Base-by-base conservation (phyloP, 2,888 invertebrate genomes). In the Acanthacorydalis orientalis region DNA sequence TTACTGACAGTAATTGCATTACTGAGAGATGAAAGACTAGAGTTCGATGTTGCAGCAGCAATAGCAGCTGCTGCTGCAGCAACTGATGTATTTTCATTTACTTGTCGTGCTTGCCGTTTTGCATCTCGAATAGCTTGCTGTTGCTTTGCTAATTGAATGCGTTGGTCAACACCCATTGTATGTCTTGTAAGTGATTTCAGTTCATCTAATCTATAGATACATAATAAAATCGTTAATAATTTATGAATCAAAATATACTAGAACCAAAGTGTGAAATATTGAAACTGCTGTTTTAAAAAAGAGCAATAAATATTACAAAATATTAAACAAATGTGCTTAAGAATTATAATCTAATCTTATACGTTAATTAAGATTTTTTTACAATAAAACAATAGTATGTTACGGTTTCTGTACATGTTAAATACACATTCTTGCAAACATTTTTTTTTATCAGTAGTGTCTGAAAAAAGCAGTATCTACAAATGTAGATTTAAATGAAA, bases 121-220 rank as follows among this genome's bases (percentile, higher is more conserved):
- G 87, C 87, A 57, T 87, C 85, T 46, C 80, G 69, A 48, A 77
- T 78, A 11, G 78, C 83, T 62, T 79, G 83, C 64, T 77, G 83
- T 56, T 77, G 74, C 44, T 75, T 67, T 48, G 82, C 84, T 52
- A 82, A 76, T 64, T 86, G 85, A 55, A 83, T 77, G 56, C 83
- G 74, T 53, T 82, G 79, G 65, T 86, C 85, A 11, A 83, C 78
- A 10, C 82, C 82, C 44, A 83, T 71, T 51, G 66, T 67, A 23
- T 77, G 69, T 0, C 78, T 69, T 53, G 79, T 75, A 11, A 80
- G 67, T 1, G 78, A 70, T 33, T 78, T 74, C 1, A 82, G 70
- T 55, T 82, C 81, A 53, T 83, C 82, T 54, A 82, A 59, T 54
- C 82, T 78, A 53, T 49, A 56, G 47, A 33, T 32, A 9, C 10